A percentile compares a stretch with the other conserved stretches of the same genome.
Conservation (phyloP, 2,797 vertebrate species). For the Sebastes oblongus region DNA sequence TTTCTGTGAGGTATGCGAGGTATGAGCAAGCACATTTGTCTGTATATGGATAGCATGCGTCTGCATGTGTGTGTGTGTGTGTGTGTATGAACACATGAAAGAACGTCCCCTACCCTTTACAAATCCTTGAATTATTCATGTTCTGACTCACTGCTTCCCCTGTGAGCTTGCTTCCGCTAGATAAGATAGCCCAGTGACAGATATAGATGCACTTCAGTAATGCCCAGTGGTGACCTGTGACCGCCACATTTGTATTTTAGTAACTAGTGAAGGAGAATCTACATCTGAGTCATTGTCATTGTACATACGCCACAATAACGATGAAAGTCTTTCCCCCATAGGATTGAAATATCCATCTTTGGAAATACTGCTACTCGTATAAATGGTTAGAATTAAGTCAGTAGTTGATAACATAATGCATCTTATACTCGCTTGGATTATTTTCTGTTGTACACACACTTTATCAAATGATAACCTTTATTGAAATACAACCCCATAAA, state of each 20-base stretch:
- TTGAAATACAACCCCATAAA: not conserved
- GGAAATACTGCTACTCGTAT: not conserved
- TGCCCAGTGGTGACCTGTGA: not conserved
- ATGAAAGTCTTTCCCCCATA: not conserved
- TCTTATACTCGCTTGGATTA: not conserved
- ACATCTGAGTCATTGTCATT: not conserved
- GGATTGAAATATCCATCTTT: not conserved
- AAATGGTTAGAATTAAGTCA: not conserved
- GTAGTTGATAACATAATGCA: not conserved
- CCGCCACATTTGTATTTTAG: conserved; percentile 4
- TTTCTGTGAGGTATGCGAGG: not conserved
- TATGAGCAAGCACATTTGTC: conserved; percentile 7
- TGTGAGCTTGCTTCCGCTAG: conserved; percentile 47
- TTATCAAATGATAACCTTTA: not conserved
- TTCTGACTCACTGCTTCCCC: conserved; percentile 51
- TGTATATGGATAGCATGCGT: not conserved
- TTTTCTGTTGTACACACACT: not conserved
- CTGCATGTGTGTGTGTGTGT: not conserved
- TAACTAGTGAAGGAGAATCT: not conserved
- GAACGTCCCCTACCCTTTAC: conserved; percentile 19
- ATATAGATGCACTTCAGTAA: conserved; percentile 12
- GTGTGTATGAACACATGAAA: conserved; percentile 23
- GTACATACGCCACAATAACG: not conserved
- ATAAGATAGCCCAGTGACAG: conserved; percentile 21
- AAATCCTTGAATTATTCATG: conserved; percentile 73